Conservation (phyloP, 2,113 vertebrate genomes). For the Rhea pennata region DNA sequence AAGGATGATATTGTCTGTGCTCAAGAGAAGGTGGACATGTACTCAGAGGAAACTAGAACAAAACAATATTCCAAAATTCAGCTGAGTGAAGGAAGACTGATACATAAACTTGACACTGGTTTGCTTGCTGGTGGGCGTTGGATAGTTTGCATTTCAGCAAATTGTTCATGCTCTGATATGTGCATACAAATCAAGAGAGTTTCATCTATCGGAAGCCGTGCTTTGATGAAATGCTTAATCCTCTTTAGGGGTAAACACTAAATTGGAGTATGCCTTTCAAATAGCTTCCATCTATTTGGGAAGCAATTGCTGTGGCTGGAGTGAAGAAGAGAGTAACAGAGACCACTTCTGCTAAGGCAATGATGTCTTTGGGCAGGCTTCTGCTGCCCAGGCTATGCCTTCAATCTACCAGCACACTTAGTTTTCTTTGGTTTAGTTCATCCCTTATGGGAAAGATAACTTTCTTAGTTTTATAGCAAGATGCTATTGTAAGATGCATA, state of each 20-base stretch:
- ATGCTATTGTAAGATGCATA: neutral
- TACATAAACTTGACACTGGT: neutral
- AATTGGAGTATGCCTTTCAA: neutral
- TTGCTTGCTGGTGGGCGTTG: conserved; percentile 9
- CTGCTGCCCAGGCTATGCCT: neutral
- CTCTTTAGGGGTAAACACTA: conserved; percentile 48
- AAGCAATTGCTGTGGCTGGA: neutral
- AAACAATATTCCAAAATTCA: neutral
- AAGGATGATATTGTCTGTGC: neutral
- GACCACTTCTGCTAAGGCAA: neutral
- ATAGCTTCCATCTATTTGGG: neutral
- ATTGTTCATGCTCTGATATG: conserved; percentile 14
- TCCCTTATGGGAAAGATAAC: neutral
- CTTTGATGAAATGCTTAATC: conserved; percentile 40
- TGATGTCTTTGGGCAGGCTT: neutral
- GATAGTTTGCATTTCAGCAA: conserved; percentile 32
- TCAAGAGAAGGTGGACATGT: neutral
- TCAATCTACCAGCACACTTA: neutral
- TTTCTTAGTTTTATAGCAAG: neutral
- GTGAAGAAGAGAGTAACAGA: neutral
- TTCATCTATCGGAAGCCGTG: conserved; percentile 20
- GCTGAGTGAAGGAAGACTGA: neutral
- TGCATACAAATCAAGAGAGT: conserved; percentile 27
- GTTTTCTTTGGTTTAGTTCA: neutral
- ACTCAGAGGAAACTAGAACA: neutral